Conservation (phyloP, 2,113 vertebrate genomes). For the Petrocephalus microphthalmus region DNA sequence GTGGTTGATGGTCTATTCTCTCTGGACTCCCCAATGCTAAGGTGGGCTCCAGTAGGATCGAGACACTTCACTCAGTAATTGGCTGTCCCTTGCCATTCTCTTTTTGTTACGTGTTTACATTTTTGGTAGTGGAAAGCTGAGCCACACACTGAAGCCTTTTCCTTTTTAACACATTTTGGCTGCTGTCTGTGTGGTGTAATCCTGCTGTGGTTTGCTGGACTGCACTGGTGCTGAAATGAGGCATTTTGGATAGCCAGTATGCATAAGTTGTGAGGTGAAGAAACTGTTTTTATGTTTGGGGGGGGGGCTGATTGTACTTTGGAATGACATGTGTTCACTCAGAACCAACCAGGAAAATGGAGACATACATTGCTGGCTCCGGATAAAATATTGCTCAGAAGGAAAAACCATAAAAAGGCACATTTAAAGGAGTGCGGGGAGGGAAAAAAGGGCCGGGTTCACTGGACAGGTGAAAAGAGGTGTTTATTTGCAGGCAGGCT, state of each 20-base stretch:
- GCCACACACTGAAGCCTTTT: not conserved
- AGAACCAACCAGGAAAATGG: conserved; percentile 4
- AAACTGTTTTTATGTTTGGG: not conserved
- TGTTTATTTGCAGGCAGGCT: conserved; percentile 15
- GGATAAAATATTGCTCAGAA: conserved; percentile 15
- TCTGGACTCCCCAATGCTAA: conserved; percentile 50
- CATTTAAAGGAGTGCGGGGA: conserved; percentile 10
- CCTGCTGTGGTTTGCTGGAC: not conserved
- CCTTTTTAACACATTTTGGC: not conserved
- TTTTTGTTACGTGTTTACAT: conserved; percentile 20
- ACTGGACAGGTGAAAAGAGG: conserved; percentile 29
- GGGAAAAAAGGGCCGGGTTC: not conserved
- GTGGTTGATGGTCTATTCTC: conserved; percentile 26
- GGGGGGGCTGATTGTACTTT: not conserved
- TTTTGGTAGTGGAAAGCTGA: not conserved
- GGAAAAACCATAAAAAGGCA: conserved; percentile 15
- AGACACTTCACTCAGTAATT: conserved; percentile 56
- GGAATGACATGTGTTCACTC: conserved; percentile 19
- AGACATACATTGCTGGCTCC: not conserved
- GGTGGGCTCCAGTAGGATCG: conserved; percentile 51
- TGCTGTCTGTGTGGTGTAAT: not conserved
- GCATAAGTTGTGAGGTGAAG: conserved; percentile 18
- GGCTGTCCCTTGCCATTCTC: conserved; percentile 45
- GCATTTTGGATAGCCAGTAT: not conserved
- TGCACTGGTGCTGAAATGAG: not conserved